A percentile compares a stretch with the other conserved stretches of the same genome.
phyloP scores from a whole-genome alignment of 2,888 invertebrate species.

The Cinara cedri region DNA sequence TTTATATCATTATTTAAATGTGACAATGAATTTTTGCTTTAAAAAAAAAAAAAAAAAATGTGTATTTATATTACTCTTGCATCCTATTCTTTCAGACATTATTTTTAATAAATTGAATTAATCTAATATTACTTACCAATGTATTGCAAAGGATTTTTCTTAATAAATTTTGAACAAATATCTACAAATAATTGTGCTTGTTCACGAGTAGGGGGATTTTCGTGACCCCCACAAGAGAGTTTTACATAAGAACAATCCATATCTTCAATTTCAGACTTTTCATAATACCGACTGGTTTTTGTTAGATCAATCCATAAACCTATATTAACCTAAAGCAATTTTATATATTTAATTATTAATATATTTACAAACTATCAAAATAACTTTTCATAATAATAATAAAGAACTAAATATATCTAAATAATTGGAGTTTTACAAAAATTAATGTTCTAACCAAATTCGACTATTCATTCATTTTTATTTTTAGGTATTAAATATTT shows the following conservation, averaged over 20 bases:
- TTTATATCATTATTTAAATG: too few relatives aligned
- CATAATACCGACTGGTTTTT: constrained; percentile 92
- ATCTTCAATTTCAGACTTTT: constrained; percentile 77
- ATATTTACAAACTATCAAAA: neutral
- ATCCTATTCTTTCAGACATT: too few relatives aligned
- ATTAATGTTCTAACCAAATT: too few relatives aligned
- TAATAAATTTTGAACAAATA: constrained; percentile 78
- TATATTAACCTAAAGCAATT: constrained; percentile 73
- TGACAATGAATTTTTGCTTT: too few relatives aligned
- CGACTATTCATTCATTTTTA: neutral
- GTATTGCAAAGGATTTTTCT: constrained; percentile 77
- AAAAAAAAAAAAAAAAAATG: too few relatives aligned
- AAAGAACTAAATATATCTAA: too few relatives aligned
- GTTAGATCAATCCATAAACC: constrained; percentile 97
- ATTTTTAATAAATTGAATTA: too few relatives aligned
- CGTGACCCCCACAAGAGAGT: constrained; percentile 88
- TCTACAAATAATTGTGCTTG: constrained; percentile 85
- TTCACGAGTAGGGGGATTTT: constrained; percentile 85
- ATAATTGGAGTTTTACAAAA: too few relatives aligned
- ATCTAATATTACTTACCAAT: constrained; percentile 66
- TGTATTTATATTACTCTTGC: too few relatives aligned
- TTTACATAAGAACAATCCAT: constrained; percentile 84
- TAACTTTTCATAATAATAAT: too few relatives aligned
- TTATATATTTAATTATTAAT: neutral
- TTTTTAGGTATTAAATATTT: neutral